Evolutionary conservation across 2,113 vertebrate genomes (phyloP), one percentile per base, ranked within the genome.

Genomic region (Picathartes gymnocephalus): DNA sequence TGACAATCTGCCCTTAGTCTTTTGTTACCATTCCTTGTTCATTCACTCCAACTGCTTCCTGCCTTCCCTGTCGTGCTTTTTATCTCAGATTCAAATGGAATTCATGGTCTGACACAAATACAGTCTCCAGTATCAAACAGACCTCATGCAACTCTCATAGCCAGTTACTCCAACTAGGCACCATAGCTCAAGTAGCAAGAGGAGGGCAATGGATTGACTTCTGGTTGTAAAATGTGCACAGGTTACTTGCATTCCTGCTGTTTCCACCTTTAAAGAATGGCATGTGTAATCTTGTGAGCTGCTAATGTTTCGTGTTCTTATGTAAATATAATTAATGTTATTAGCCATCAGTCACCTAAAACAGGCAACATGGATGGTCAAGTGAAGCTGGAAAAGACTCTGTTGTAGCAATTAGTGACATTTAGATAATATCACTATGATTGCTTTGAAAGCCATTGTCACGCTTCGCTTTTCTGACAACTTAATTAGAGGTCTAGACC

Each of bases 41-140:
- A 37, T 92, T 95, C 71, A 82, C 18, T 79, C 42, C 57, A 28
- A n/a, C 47, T 87, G 65, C 70, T 96, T 95, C 95, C 94, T 97
- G 92, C 51, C 39, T 89, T 90, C 82, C 82, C 86, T 13, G 8
- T 58, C 4, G 30, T 47, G 64, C 45, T 80, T 94, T 90, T 83
- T 88, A 42, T 57, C 28, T 65, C 30, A 1, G 0, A 20, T 92
- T 90, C 62, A 51, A 54, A 66, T 78, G 37, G 47, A 71, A 60
- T 92, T 83, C 47, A 5, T 60, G 33, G 14, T 86, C 80, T 93
- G 65, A 81, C 35, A 72, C 27, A 77, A 87, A 66, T n/a, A 42
- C 27, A 83, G 31, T 33, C 9, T 37, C 33, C 20, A 22, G 25
- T 33, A 54, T 68, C 72, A 66, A 77, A 73, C 19, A 86, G 64